Percentiles rank a stretch among this genome's conserved stretches.
phyloP scores from a whole-genome alignment of 2,113 vertebrate genomes.

The Oncorhynchus masou region DNA sequence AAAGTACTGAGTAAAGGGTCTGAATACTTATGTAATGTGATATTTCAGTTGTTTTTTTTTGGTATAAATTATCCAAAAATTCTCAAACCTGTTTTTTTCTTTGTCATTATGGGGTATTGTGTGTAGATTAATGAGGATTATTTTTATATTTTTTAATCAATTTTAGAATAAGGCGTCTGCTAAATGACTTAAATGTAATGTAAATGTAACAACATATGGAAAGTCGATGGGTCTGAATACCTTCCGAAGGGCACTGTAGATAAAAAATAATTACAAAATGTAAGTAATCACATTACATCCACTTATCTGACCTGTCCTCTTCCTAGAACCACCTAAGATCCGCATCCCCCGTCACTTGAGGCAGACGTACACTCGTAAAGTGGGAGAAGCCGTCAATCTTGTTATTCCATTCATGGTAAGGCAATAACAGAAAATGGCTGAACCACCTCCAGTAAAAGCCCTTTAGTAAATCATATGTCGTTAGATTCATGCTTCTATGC shows the following conservation, averaged over 20 bases:
- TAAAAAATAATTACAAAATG: no score
- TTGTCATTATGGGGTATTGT: not conserved
- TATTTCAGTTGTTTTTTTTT: no score
- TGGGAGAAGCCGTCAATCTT: slow-evolving; percentile 94
- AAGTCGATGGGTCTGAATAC: not conserved
- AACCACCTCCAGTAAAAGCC: not conserved
- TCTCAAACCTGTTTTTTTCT: no score
- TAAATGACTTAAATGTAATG: no score
- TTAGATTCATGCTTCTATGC: not conserved
- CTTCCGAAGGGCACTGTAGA: not conserved
- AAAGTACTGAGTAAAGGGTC: no score
- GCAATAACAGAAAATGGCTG: not conserved
- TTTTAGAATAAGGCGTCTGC: no score
- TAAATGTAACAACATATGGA: no score
- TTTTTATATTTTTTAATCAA: no score
- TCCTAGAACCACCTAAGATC: slow-evolving; percentile 91
- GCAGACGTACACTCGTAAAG: slow-evolving; percentile 90
- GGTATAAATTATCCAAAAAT: no score
- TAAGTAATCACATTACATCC: not conserved
- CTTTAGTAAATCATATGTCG: not conserved
- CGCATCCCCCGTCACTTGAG: slow-evolving; percentile 93
- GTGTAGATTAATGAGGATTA: no score
- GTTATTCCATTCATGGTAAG: slow-evolving; percentile 94
- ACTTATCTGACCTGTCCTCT: not conserved
- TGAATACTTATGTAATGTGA: no score